Conservation (phyloP, 2,113 vertebrate species). For the Carassius gibelio region DNA sequence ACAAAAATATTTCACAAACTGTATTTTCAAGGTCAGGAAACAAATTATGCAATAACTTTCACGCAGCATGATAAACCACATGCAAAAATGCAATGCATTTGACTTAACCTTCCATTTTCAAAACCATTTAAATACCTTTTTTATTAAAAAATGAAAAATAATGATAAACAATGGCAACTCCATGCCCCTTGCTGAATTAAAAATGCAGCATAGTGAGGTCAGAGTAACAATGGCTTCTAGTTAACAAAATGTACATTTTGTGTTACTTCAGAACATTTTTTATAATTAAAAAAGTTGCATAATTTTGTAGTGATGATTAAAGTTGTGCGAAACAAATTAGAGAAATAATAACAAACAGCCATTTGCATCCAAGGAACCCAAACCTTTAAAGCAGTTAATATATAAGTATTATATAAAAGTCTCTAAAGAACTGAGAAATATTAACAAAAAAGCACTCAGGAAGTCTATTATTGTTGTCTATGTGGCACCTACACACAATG, state of each 20-base stretch:
- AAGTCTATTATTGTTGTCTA: not conserved
- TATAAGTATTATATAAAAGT: not conserved
- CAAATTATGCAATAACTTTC: not conserved
- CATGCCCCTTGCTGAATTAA: not conserved
- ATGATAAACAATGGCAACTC: not conserved
- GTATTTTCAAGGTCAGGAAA: not conserved
- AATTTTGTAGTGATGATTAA: slow-evolving; percentile 20
- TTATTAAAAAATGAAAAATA: not conserved
- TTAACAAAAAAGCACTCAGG: not conserved
- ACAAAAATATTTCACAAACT: not conserved
- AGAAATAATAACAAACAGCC: slow-evolving; percentile 41
- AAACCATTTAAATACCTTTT: not conserved
- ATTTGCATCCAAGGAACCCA: not conserved
- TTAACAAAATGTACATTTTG: not conserved
- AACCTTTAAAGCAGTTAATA: not conserved
- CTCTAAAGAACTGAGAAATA: not conserved
- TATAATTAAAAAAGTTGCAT: not conserved
- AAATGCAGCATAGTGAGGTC: not conserved
- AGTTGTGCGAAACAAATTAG: not conserved
- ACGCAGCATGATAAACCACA: not conserved
- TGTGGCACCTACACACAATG: not conserved
- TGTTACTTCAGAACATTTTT: slow-evolving; percentile 8
- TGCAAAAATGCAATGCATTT: not conserved
- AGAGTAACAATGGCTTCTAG: not conserved
- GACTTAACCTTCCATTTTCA: not conserved